phyloP scores from a whole-genome alignment of 2,113 vertebrate species.

The Siniperca knerii region DNA sequence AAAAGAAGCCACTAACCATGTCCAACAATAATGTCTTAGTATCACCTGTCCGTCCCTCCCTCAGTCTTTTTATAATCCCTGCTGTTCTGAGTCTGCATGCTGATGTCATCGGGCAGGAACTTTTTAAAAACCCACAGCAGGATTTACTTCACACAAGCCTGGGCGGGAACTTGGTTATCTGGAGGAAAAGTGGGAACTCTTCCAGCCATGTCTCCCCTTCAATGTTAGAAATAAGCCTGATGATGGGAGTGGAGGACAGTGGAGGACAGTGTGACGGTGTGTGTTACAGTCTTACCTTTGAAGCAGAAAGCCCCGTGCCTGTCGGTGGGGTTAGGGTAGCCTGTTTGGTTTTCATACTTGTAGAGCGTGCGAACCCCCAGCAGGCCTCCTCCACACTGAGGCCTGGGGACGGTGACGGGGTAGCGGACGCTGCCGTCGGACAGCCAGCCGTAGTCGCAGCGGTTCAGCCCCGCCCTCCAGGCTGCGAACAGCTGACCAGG shows the following conservation, averaged over 20 bases:
- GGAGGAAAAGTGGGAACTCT: no score
- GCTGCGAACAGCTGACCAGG: slow-evolving; percentile 92
- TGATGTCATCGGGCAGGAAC: no score
- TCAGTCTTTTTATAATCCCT: no score
- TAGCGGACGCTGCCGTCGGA: slow-evolving; percentile 94
- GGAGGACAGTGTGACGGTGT: not conserved
- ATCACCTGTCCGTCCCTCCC: no score
- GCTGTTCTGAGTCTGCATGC: no score
- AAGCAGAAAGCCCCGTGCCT: slow-evolving; percentile 93
- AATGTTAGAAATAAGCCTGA: no score
- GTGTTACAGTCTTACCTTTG: slow-evolving; percentile 85
- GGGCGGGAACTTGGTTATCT: no score
- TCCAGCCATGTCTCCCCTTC: not conserved
- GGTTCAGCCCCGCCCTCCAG: slow-evolving; percentile 92
- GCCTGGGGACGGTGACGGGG: slow-evolving; percentile 89
- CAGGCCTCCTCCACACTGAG: slow-evolving; percentile 93
- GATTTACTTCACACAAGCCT: no score
- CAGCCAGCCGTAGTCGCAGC: slow-evolving; percentile 95
- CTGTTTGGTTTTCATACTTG: slow-evolving; percentile 91
- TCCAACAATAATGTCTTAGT: no score
- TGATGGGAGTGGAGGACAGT: no score
- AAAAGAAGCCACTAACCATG: no score
- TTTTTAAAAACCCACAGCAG: no score
- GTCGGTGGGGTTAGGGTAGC: slow-evolving; percentile 87
- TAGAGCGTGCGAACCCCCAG: slow-evolving; percentile 96